Evolutionary conservation across 2,113 vertebrate species (phyloP).

Genomic region (Lanius ludovicianus): DNA sequence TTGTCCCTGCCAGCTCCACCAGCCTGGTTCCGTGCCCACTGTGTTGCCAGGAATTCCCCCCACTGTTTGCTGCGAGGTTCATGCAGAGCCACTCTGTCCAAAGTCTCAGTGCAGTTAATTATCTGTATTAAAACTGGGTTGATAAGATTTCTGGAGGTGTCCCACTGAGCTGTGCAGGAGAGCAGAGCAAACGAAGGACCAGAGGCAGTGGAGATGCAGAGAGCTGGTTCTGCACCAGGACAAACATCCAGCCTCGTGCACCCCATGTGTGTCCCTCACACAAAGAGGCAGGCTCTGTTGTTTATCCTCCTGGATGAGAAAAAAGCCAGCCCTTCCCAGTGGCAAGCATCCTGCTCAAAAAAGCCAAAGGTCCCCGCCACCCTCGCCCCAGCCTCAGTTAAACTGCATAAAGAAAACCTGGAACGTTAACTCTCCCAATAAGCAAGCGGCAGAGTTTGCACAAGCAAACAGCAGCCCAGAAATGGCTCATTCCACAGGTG

Average conservation of each 20-base stretch:
- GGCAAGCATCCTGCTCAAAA: neutral
- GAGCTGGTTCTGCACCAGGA: neutral
- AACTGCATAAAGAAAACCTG: neutral
- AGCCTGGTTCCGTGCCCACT: constrained; percentile 34
- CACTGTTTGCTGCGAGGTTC: constrained; percentile 47
- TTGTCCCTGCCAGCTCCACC: constrained; percentile 56
- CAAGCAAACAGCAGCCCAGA: neutral
- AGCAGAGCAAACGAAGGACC: constrained; percentile 14
- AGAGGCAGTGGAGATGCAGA: neutral
- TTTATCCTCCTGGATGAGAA: neutral
- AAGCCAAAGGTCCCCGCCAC: neutral
- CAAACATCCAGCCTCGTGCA: neutral
- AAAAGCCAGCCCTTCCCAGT: neutral
- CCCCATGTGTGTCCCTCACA: neutral
- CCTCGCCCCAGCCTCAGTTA: neutral
- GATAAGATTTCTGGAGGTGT: constrained; percentile 55
- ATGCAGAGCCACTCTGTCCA: constrained; percentile 42
- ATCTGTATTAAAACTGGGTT: constrained; percentile 51
- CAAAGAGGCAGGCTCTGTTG: neutral
- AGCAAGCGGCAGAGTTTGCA: neutral
- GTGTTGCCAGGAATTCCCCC: constrained; percentile 41
- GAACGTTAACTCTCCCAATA: rapidly evolving
- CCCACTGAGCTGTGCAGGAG: constrained; percentile 47
- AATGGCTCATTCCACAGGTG: neutral
- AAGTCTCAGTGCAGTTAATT: constrained; percentile 63